These are phyloP conservation scores for Hormiphora californensis DNA, from an alignment of 37 sponge, comb jelly and placozoan species.

Conservation along the genomic window DNA sequence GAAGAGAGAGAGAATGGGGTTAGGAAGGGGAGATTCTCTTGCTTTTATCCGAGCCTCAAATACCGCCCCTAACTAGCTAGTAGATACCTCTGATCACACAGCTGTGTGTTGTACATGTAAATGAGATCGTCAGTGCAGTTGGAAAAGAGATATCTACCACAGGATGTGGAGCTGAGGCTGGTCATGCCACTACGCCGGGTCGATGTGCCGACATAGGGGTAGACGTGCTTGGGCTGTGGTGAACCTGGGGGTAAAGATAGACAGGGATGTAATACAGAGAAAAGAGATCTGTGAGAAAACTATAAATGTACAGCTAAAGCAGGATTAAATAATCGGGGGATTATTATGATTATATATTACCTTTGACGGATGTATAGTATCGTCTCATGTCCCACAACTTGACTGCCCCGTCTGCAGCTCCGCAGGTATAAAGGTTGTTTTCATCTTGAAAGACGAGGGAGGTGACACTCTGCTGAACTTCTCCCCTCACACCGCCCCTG, in stretches of 20 bases:
- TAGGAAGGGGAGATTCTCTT: too few species aligned
- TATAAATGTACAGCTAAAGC: too few species aligned
- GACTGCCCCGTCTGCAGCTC: slow-evolving; percentile 21
- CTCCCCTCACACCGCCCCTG: too few species aligned
- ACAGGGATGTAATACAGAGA: too few species aligned
- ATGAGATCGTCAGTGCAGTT: slow-evolving; percentile 45
- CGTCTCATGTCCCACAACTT: slow-evolving; percentile 43
- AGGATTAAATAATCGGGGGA: too few species aligned
- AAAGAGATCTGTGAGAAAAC: too few species aligned
- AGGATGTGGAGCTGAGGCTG: background rate
- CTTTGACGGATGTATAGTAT: slow-evolving; percentile 7
- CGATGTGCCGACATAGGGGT: slow-evolving; percentile 32
- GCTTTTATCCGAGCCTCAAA: too few species aligned
- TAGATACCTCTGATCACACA: too few species aligned
- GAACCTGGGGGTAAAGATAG: too few species aligned
- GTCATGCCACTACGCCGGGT: slow-evolving; percentile 18
- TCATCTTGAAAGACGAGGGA: background rate
- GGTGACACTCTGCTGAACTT: slow-evolving; percentile 33
- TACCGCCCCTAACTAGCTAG: too few species aligned
- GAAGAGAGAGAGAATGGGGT: too few species aligned
- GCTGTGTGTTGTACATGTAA: slow-evolving; percentile 33
- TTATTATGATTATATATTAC: background rate
- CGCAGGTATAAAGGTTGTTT: slow-evolving; percentile 32
- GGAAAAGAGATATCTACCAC: slow-evolving; percentile 14
- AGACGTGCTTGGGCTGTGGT: slow-evolving; percentile 20